Conservation (phyloP, 2,113 vertebrate genomes). For the cattle (Bos taurus) region ARS-UCD2.0 NC_037335.1:109970001-109970500, state of each 20-base stretch:
- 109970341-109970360: background rate
- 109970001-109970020: background rate
- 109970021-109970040: background rate
- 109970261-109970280: background rate
- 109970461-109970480: fast-evolving
- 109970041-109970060: background rate
- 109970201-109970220: fast-evolving
- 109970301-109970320: background rate
- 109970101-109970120: background rate
- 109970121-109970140: background rate
- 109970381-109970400: background rate
- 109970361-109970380: background rate
- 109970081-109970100: background rate
- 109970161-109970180: background rate
- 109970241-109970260: background rate
- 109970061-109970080: background rate
- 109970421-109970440: background rate
- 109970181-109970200: background rate
- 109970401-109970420: fast-evolving
- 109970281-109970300: background rate
- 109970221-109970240: background rate
- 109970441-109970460: fast-evolving
- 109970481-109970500: background rate
- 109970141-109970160: background rate
- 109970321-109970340: background rate